Percentiles rank a stretch among this genome's conserved stretches.
These are phyloP conservation scores for Athalia circularis DNA, from an alignment of 2,888 invertebrate species.

Conservation along the genomic window DNA sequence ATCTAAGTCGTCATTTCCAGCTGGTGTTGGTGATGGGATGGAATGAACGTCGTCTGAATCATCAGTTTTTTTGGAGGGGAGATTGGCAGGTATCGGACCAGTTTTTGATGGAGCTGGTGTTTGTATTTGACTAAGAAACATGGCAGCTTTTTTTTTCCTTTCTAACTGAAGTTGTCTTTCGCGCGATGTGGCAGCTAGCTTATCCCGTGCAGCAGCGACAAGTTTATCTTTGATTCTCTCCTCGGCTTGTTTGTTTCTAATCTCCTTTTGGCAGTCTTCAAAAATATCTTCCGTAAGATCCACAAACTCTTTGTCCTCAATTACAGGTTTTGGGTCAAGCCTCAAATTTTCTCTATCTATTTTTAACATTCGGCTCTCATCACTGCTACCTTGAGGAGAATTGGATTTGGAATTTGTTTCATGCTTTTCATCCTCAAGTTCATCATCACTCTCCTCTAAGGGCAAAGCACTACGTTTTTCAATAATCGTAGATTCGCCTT, in stretches of 20 bases:
- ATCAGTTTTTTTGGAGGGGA: conserved; percentile 52
- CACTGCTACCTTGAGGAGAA: conserved; percentile 56
- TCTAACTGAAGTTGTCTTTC: conserved; percentile 81
- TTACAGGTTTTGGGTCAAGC: conserved; percentile 65
- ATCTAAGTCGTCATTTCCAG: conserved; percentile 55
- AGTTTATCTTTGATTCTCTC: conserved; percentile 79
- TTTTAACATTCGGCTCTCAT: conserved; percentile 51
- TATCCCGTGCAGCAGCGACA: conserved; percentile 77
- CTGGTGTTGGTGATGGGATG: conserved; percentile 64
- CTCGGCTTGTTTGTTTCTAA: conserved; percentile 72
- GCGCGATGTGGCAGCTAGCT: conserved; percentile 72
- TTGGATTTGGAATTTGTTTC: conserved; percentile 62
- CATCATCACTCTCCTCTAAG: conserved; percentile 81
- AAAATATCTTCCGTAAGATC: conserved; percentile 71
- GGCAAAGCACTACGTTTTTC: conserved; percentile 83
- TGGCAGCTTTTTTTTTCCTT: conserved; percentile 87
- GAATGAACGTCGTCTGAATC: conserved; percentile 69
- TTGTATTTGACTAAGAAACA: conserved; percentile 81
- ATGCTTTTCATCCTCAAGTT: conserved; percentile 64
- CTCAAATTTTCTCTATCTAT: conserved; percentile 53
- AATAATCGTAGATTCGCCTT: conserved; percentile 80
- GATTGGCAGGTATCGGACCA: conserved; percentile 22
- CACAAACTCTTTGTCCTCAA: conserved; percentile 68
- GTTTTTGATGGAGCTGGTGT: conserved; percentile 55
- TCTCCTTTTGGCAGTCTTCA: conserved; percentile 70